Base-by-base conservation (phyloP, 2,113 vertebrate species). In the Hemicordylus capensis region DNA sequence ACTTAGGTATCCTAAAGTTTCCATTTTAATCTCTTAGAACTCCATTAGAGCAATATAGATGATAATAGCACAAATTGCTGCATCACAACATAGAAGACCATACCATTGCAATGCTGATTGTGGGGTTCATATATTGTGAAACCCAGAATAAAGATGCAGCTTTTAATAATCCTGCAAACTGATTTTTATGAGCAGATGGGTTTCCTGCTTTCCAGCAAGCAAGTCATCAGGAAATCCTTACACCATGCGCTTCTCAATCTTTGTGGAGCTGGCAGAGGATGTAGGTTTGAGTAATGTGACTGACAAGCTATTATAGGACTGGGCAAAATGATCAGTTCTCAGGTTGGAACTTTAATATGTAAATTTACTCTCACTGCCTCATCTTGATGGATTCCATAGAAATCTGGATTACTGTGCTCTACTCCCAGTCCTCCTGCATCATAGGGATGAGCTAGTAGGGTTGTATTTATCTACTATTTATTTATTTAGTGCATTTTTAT, bases 11-110 rank as follows among this genome's bases (percentile, higher is more conserved):
- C 48, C 64, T 31, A 74, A 74, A 37, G 26, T 74, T 19, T 74
- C 14, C 31, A 48, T 26, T 81, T 58, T 17, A 17, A 46, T 59
- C 19, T 61, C 26, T 59, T 42, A 39, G 37, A 82, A 28, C 69
- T 19, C 26, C 39, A 34, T 83, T 59, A 46, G 20, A 61, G 28
- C 54, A 72, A 24, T 31, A 73, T 5, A 89, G 76, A 74, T 44
- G 54, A 6, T 34, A 79, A 83, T 70, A 12, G 6, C 73, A 22
- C 20, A 31, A 0, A 0, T 1, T 31, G 3, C 28, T 61, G 0
- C 59, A n/a, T 69, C 70, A 84, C 69, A 66, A 56, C 7, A 42
- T 15, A 58, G 6, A 81, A 56, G 66, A 37, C 46, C 48, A 37
- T 34, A 17, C 54, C 64, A 86, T 31, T 59, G 34, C 4, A 14